Evolutionary conservation across 2,113 vertebrate species (phyloP).

Genomic region (Pipra filicauda): DNA sequence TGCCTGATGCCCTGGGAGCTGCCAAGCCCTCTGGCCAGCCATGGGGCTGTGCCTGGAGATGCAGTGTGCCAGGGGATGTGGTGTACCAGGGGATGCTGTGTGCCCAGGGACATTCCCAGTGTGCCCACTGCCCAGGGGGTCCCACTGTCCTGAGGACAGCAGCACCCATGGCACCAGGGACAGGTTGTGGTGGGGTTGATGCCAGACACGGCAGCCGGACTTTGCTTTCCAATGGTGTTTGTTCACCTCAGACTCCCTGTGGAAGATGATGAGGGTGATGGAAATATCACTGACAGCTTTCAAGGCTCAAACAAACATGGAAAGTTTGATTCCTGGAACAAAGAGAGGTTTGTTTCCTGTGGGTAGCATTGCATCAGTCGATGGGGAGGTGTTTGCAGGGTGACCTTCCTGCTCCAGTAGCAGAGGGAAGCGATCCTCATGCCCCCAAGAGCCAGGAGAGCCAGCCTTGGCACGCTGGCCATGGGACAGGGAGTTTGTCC

Average conservation of each 20-base stretch:
- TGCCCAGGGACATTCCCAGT: not conserved
- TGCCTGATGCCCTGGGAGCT: not conserved
- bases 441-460: not conserved
- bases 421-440: not conserved
- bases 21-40: not conserved
- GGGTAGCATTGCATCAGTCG: rapidly evolving
- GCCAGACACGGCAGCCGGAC: not conserved
- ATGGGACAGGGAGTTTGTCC: not conserved
- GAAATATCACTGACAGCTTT: not conserved
- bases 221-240: rapidly evolving
- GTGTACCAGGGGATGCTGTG: not conserved
- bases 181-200: rapidly evolving
- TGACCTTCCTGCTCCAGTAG: not conserved
- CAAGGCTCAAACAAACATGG: not conserved
- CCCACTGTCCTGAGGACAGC: not conserved
- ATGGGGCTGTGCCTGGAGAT: not conserved
- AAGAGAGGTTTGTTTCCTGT: not conserved
- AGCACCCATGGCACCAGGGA: not conserved
- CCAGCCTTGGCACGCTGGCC: rapidly evolving
- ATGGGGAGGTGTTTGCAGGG: not conserved
- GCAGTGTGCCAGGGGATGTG: rapidly evolving
- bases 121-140: not conserved
- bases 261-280: not conserved
- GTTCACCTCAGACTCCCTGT: not conserved
- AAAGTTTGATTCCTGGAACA: not conserved